Conservation (phyloP, 1,140 invertebrate species). For the Zaprionus taronus region DNA sequence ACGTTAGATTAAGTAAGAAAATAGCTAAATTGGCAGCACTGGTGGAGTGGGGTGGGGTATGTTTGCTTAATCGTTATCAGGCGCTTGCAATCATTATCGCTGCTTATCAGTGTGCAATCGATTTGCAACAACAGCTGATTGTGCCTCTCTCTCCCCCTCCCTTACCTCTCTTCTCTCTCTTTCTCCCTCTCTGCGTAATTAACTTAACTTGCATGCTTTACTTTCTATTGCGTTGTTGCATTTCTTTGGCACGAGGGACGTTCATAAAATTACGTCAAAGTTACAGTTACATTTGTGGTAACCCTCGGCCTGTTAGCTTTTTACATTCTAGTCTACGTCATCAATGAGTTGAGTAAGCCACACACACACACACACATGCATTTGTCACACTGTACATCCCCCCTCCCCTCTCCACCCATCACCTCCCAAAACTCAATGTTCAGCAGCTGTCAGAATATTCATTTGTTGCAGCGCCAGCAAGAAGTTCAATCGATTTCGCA, state of each 20-base stretch:
- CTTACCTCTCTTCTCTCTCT: not conserved
- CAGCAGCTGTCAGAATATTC: conserved; percentile 47
- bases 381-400: not conserved
- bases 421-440: too few relatives aligned
- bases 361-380: not conserved
- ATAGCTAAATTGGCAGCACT: not conserved
- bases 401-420: not conserved
- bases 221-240: conserved; percentile 33
- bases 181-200: conserved; percentile 17
- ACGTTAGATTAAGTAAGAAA: too few relatives aligned
- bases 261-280: not conserved
- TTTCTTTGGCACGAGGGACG: conserved; percentile 11
- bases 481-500: conserved; percentile 52
- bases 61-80: conserved; percentile 24
- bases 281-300: not conserved
- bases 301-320: not conserved
- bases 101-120: conserved; percentile 25
- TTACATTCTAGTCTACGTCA: not conserved
- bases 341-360: conserved; percentile 26
- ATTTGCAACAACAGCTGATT: conserved; percentile 37
- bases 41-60: too few relatives aligned
- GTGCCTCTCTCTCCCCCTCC: not conserved
- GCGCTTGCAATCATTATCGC: not conserved
- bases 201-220: not conserved
- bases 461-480: conserved; percentile 43